Base-by-base conservation (phyloP, 2,888 invertebrate genomes). In the Lycocerus yunnanus region DNA sequence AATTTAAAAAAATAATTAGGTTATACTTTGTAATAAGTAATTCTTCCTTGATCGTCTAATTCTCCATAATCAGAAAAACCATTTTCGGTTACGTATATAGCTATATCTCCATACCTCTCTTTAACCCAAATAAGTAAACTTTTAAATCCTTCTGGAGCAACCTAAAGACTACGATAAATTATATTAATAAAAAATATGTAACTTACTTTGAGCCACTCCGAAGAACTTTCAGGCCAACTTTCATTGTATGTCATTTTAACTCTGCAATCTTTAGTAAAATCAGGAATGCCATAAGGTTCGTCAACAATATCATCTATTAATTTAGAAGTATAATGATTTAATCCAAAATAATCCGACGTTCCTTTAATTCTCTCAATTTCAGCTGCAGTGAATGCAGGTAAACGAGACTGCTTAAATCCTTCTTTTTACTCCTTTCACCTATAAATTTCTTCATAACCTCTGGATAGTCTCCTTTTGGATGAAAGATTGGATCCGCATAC, bases 291-390 rank as follows among this genome's bases (percentile, higher is more conserved):
- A 21, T 67, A 60, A 3, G 43, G 14, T 1, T 58, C 15, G 14
- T 59, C 24, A 1, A 3, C 14, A 13, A 8, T 15, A 15, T 75
- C n/a, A 1, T 4, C 6, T 20, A 68, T 61, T 59, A 73, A 8
- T 3, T 10, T 1, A 15, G 88, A 0, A 90, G 89, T 2, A 93
- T 95, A 95, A 74, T 92, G 90, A 83, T 95, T 95, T 15, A 95
- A 83, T 0, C 94, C 94, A 68, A 95, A 88, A 85, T 93, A 94
- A 83, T 95, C 94, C 0, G 89, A 88, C 0, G 93, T 90, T 0
- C 89, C 91, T 20, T 84, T 85, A 16, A 94, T 89, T 68, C 87
- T 86, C 9, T 86, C 82, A 3, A 93, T 87, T 87, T 94, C 93
- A 14, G 90, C 87, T 0, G 81, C 14, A 0, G 90, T 91, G 81